phyloP scores from a whole-genome alignment of 1,140 invertebrate species.

The Grapholita molesta region DNA sequence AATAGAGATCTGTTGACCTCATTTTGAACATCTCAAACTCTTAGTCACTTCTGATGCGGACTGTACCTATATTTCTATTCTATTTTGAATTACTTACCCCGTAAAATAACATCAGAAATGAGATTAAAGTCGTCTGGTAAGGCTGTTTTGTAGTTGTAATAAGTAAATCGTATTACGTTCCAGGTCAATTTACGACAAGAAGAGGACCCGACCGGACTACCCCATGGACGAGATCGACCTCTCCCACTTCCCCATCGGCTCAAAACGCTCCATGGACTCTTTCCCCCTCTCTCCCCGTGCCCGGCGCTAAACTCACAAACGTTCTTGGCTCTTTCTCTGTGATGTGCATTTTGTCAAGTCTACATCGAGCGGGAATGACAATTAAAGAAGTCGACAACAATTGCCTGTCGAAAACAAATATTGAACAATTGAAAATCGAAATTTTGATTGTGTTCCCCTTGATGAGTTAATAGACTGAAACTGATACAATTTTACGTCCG shows the following conservation, averaged over 20 bases:
- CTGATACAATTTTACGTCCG: not conserved
- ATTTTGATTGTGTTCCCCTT: too few species aligned
- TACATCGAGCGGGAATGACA: not conserved
- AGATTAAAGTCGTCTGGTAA: too few species aligned
- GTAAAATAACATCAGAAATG: too few species aligned
- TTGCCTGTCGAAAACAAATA: too few species aligned
- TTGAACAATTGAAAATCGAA: not conserved
- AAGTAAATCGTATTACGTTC: constrained; percentile 20
- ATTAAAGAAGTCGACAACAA: not conserved
- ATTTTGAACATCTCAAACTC: too few species aligned
- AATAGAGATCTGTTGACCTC: too few species aligned
- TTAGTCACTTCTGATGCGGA: too few species aligned
- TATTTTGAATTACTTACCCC: too few species aligned
- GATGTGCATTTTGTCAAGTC: not conserved
- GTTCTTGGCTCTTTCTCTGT: not conserved
- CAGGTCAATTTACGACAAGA: constrained; percentile 63
- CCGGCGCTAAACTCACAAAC: not conserved
- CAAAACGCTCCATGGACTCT: constrained; percentile 47
- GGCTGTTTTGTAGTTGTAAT: too few species aligned
- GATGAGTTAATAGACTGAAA: too few species aligned
- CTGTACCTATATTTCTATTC: too few species aligned
- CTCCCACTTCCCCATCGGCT: constrained; percentile 65
- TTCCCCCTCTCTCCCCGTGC: constrained; percentile 23
- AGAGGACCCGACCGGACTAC: constrained; percentile 58
- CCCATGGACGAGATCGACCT: constrained; percentile 71